phyloP scores from a whole-genome alignment of 2,888 invertebrate genomes.

The Lagria hirta region DNA sequence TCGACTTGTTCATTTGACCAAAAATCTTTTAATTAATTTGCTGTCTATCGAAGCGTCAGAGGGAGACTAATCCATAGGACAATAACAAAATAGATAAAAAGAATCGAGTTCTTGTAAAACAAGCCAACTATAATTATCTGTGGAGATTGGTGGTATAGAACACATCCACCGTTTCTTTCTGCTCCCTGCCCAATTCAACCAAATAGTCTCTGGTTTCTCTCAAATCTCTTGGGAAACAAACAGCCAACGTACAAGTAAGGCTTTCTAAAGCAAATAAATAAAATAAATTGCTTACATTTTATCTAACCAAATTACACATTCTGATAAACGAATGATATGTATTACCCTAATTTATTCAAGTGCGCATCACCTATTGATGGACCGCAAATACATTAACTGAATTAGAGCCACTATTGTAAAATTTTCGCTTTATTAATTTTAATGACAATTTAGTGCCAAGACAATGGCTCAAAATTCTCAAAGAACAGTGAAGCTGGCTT shows the following conservation, averaged over 20 bases:
- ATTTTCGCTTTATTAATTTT: too few species aligned
- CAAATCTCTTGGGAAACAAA: conserved; percentile 21
- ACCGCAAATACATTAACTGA: too few species aligned
- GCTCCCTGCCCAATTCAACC: conserved; percentile 24
- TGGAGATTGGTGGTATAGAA: conserved; percentile 25
- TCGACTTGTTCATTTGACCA: conserved; percentile 8
- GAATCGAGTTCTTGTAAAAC: conserved; percentile 16
- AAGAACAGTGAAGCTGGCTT: too few species aligned
- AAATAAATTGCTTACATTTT: conserved; percentile 24
- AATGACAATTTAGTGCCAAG: too few species aligned
- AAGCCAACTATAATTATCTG: conserved; percentile 25
- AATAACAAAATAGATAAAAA: conserved; percentile 22
- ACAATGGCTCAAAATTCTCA: too few species aligned
- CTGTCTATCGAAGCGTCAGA: conserved; percentile 12
- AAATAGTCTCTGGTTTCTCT: conserved; percentile 26
- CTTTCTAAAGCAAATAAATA: conserved; percentile 24
- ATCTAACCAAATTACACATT: conserved; percentile 19
- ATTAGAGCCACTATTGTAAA: too few species aligned
- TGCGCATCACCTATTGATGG: too few species aligned
- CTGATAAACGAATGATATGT: conserved; percentile 19
- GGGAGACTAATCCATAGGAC: conserved; percentile 10
- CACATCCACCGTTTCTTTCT: conserved; percentile 22
- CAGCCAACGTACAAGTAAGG: conserved; percentile 22
- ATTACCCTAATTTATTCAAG: not conserved
- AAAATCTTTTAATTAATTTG: conserved; percentile 15